Percentiles rank a stretch among this genome's conserved stretches.
Evolutionary conservation across 2,888 invertebrate genomes (phyloP).

Genomic region (Caenorhabditis sulstoni): DNA sequence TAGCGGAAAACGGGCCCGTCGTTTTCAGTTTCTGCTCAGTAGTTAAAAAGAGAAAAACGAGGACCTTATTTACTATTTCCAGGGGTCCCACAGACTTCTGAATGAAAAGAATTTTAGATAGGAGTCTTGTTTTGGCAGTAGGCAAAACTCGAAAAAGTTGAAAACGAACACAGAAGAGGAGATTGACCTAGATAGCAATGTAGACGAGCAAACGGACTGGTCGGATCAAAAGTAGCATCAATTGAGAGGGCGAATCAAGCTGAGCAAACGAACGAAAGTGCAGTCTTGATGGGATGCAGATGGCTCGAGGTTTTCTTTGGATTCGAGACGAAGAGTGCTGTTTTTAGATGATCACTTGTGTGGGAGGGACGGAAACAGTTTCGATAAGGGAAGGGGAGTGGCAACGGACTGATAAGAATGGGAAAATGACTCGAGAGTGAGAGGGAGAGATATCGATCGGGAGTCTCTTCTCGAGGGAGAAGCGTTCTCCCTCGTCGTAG

Average conservation of each 20-base stretch:
- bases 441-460: conserved; percentile 9
- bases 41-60: background rate
- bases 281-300: conserved; percentile 40
- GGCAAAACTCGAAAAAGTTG: background rate
- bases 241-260: conserved; percentile 21
- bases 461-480: conserved; percentile 15
- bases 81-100: no score
- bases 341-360: background rate
- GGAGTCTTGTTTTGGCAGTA: conserved; percentile 4
- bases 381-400: background rate
- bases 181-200: conserved; percentile 2
- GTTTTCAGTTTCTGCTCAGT: background rate
- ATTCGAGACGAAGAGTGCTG: no score
- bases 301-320: conserved; percentile 3
- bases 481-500: conserved; percentile 33
- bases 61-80: background rate
- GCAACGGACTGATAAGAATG: conserved; percentile 4
- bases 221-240: conserved; percentile 32
- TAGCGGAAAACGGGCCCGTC: conserved; percentile 2
- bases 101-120: conserved; percentile 9
- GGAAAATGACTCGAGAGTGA: conserved; percentile 10
- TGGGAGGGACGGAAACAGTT: conserved; percentile 8
- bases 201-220: background rate
- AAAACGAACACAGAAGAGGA: background rate
- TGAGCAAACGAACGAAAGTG: conserved; percentile 46